Evolutionary conservation across 2,797 vertebrate genomes (phyloP).

Genomic region (Stomatorhinus walkeri): DNA sequence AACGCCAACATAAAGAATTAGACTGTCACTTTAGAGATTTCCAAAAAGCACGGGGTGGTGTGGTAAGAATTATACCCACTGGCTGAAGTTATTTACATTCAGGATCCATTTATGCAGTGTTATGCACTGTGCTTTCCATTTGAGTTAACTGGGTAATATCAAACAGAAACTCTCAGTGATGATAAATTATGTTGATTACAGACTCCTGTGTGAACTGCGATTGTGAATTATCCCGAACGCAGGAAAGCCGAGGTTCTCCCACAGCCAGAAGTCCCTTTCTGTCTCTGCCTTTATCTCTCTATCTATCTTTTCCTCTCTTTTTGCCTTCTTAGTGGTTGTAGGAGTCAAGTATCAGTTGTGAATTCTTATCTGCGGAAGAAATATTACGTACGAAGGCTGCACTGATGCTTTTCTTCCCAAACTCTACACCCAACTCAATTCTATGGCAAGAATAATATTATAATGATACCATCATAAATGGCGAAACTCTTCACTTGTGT

Average conservation of each 20-base stretch:
- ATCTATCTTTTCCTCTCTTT: neutral
- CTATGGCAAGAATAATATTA: neutral
- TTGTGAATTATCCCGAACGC: neutral
- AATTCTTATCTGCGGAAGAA: neutral
- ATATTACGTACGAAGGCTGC: neutral
- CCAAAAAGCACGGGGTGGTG: constrained; percentile 17
- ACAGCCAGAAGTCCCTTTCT: neutral
- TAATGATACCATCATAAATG: neutral
- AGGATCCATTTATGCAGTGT: neutral
- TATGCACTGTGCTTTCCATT: constrained; percentile 20
- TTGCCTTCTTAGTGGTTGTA: neutral
- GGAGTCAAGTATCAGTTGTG: neutral
- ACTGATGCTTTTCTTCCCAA: neutral
- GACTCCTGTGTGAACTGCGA: neutral
- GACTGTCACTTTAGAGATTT: constrained; percentile 23
- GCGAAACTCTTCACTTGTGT: neutral
- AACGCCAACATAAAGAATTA: constrained; percentile 28
- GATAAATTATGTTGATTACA: constrained; percentile 20
- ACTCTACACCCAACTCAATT: neutral
- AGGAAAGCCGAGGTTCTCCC: neutral
- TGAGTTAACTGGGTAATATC: constrained; percentile 20
- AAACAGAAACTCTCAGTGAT: constrained; percentile 20
- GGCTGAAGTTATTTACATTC: constrained; percentile 23
- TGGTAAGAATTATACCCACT: constrained; percentile 21
- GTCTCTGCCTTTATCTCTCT: neutral